These are phyloP conservation scores for Poeciliopsis prolifica DNA, from an alignment of 2,113 vertebrate species.

Conservation along the genomic window DNA sequence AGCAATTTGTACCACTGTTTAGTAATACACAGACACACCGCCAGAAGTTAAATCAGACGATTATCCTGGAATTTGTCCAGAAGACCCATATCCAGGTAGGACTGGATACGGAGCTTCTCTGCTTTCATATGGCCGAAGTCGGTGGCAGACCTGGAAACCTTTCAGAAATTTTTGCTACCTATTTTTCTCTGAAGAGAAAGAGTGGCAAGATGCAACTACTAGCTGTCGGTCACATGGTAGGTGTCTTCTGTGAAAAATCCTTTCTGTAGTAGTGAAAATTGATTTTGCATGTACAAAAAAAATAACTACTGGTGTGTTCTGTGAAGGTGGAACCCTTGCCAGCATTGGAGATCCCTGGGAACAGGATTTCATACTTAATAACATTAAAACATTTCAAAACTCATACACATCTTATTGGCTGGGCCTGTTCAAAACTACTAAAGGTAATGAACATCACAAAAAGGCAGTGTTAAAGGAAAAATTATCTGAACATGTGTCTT, in stretches of 20 bases:
- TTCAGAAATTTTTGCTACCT: conserved; percentile 85
- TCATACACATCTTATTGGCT: conserved; percentile 47
- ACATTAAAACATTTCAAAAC: conserved; percentile 66
- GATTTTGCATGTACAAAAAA: conserved; percentile 53
- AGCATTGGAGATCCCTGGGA: conserved; percentile 83
- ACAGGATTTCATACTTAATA: conserved; percentile 78
- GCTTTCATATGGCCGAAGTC: no score
- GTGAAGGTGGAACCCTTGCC: conserved; percentile 70
- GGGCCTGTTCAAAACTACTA: conserved; percentile 53
- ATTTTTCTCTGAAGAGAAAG: conserved; percentile 62
- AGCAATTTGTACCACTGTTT: not conserved
- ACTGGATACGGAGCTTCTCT: no score
- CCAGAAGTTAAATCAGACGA: conserved; percentile 75
- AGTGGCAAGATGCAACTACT: conserved; percentile 82
- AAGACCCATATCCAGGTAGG: not conserved
- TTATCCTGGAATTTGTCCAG: conserved; percentile 84
- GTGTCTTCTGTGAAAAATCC: not conserved
- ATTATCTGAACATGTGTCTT: not conserved
- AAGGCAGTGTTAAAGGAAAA: not conserved
- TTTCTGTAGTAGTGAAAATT: not conserved
- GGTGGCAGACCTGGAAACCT: conserved; percentile 78
- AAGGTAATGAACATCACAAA: conserved; percentile 27
- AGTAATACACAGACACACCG: conserved; percentile 79
- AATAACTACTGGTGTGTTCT: conserved; percentile 11
- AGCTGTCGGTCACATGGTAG: conserved; percentile 81